Conservation (phyloP, 2,797 vertebrate species). For the Lacerta agilis region DNA sequence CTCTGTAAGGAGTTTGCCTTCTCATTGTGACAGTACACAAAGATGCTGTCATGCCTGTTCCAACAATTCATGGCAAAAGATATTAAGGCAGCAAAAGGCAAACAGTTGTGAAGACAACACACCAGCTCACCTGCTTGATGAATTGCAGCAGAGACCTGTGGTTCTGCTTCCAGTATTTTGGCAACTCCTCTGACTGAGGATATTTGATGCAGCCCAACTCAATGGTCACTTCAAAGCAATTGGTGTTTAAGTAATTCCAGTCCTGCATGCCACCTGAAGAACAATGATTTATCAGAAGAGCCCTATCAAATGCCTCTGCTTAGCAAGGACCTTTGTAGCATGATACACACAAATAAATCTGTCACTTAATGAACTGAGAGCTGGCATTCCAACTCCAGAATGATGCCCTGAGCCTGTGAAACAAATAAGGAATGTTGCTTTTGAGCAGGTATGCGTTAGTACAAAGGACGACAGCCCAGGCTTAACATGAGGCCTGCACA, state of each 20-base stretch:
- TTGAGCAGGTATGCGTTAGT: background rate
- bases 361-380: background rate
- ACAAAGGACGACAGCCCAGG: background rate
- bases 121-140: constrained; percentile 88
- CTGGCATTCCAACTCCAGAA: background rate
- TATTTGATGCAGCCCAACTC: constrained; percentile 96
- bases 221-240: constrained; percentile 98
- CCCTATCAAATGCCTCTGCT: background rate
- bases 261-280: constrained; percentile 96
- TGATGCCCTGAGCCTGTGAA: background rate
- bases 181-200: constrained; percentile 86
- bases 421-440: background rate
- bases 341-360: background rate
- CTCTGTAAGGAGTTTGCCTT: too few relatives aligned
- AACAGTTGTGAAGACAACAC: background rate
- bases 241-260: constrained; percentile 98
- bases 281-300: constrained; percentile 26
- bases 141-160: constrained; percentile 88
- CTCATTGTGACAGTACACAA: too few relatives aligned
- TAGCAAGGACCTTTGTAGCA: background rate
- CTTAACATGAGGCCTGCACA: constrained; percentile 41
- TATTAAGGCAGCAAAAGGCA: background rate
- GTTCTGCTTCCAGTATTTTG: constrained; percentile 92
- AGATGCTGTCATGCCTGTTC: background rate
- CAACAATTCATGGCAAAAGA: background rate